These are phyloP conservation scores for Tribolium freemani DNA, from an alignment of 2,888 invertebrate species.

Conservation along the genomic window DNA sequence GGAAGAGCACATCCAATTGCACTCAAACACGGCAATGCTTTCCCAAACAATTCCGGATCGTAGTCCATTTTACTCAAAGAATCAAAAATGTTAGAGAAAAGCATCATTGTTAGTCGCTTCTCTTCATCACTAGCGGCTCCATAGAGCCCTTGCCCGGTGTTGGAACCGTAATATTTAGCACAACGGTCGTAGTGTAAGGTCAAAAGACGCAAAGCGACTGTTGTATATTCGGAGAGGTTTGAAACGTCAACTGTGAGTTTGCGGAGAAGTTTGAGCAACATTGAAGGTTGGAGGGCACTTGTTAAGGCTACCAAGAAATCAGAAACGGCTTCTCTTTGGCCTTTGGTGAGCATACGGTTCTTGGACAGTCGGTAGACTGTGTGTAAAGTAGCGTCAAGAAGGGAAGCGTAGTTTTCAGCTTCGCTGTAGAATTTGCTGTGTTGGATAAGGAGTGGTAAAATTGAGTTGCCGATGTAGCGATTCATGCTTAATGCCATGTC, in stretches of 20 bases:
- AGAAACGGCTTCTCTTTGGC: slow-evolving; percentile 97
- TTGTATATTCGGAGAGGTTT: slow-evolving; percentile 95
- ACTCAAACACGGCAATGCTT: slow-evolving; percentile 97
- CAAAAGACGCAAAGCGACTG: slow-evolving; percentile 94
- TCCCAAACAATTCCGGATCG: slow-evolving; percentile 98
- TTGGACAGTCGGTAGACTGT: slow-evolving; percentile 97
- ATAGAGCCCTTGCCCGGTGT: slow-evolving; percentile 86
- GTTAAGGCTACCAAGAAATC: slow-evolving; percentile 98
- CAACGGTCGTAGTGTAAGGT: slow-evolving; percentile 99
- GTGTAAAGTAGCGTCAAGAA: slow-evolving; percentile 97
- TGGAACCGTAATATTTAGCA: slow-evolving; percentile 98
- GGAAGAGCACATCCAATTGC: slow-evolving; percentile 99
- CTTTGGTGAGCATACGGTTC: slow-evolving; percentile 80
- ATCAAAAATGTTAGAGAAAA: slow-evolving; percentile 99
- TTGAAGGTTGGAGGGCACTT: slow-evolving; percentile 97
- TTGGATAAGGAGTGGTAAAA: slow-evolving; percentile 94
- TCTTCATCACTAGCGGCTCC: slow-evolving; percentile 98
- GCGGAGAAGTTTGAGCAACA: slow-evolving; percentile 93
- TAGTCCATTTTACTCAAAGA: slow-evolving; percentile 99
- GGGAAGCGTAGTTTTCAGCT: slow-evolving; percentile 94
- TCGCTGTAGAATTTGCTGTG: slow-evolving; percentile 98
- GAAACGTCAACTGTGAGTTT: slow-evolving; percentile 98
- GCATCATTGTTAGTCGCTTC: slow-evolving; percentile 97
- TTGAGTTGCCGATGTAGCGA: slow-evolving; percentile 99
- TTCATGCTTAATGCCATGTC: slow-evolving; percentile 99